A percentile compares a stretch with the other conserved stretches of the same genome.
These are phyloP conservation scores for Prochilodus magdalenae DNA, from an alignment of 2,113 vertebrate species.

Conservation along the genomic window DNA sequence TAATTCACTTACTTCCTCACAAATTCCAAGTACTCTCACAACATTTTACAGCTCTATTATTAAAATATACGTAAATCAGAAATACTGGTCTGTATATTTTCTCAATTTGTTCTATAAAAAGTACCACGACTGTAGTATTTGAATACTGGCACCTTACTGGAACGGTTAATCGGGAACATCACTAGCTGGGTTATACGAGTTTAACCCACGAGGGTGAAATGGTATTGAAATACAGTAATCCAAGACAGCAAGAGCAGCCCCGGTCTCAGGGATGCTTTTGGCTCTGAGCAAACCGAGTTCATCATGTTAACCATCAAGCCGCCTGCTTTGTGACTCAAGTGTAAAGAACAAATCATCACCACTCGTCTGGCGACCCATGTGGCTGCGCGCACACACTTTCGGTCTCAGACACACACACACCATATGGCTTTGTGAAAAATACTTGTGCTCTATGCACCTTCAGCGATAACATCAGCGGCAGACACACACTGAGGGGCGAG, in stretches of 20 bases:
- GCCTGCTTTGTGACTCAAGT: conserved; percentile 40
- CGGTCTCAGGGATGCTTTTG: conserved; percentile 6
- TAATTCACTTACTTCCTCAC: too few relatives aligned
- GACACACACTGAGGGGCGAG: background rate
- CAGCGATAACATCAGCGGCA: conserved; percentile 23
- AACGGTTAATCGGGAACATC: too few relatives aligned
- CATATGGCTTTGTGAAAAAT: conserved; percentile 41
- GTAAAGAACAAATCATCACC: conserved; percentile 53
- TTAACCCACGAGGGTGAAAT: background rate
- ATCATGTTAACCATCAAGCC: conserved; percentile 28
- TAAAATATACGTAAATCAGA: too few relatives aligned
- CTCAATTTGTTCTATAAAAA: too few relatives aligned
- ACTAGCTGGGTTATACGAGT: background rate
- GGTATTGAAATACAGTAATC: background rate
- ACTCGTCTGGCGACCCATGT: conserved; percentile 43
- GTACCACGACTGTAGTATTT: too few relatives aligned
- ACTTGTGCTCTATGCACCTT: conserved; percentile 14
- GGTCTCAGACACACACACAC: conserved; percentile 18
- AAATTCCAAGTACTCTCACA: too few relatives aligned
- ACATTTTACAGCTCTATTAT: too few relatives aligned
- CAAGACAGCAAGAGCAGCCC: background rate
- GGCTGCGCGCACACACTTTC: conserved; percentile 6
- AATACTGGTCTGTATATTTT: too few relatives aligned
- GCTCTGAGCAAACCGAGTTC: background rate
- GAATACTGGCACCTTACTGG: too few relatives aligned